phyloP scores from a whole-genome alignment of 1,140 invertebrate genomes.

The Pantala flavescens region DNA sequence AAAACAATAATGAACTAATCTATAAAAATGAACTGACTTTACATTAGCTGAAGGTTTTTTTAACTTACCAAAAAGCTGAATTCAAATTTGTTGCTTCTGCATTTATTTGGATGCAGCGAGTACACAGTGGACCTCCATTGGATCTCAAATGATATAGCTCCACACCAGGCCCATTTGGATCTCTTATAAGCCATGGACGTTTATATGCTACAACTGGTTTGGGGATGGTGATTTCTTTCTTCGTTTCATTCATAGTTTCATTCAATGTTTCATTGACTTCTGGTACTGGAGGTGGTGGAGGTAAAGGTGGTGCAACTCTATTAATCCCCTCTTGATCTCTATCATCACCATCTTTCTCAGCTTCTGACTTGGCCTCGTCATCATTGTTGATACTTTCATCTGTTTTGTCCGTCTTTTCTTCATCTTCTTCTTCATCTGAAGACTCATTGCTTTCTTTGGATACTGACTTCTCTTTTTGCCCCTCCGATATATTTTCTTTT shows the following conservation, averaged over 20 bases:
- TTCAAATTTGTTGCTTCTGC: slow-evolving; percentile 69
- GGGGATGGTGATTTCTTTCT: slow-evolving; percentile 43
- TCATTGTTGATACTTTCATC: too few relatives aligned
- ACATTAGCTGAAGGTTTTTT: background rate
- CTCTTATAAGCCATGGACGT: background rate
- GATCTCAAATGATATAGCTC: slow-evolving; percentile 93
- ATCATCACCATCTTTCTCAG: background rate
- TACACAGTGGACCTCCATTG: slow-evolving; percentile 90
- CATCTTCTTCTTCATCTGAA: background rate
- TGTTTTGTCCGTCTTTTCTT: background rate
- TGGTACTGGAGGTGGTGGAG: slow-evolving; percentile 38
- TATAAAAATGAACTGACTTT: slow-evolving; percentile 19
- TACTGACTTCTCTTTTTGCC: background rate
- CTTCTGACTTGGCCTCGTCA: background rate
- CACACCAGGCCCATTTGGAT: slow-evolving; percentile 48
- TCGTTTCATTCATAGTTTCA: slow-evolving; percentile 58
- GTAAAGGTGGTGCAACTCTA: background rate
- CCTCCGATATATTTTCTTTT: background rate
- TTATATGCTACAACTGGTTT: slow-evolving; percentile 27
- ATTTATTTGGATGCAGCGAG: slow-evolving; percentile 81
- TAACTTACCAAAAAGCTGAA: slow-evolving; percentile 65
- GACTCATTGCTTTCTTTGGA: background rate
- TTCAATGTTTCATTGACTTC: slow-evolving; percentile 88
- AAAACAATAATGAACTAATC: too few relatives aligned
- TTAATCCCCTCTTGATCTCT: background rate